Evolutionary conservation across 2,888 invertebrate genomes (phyloP).

Genomic region (Limnephilus marmoratus): DNA sequence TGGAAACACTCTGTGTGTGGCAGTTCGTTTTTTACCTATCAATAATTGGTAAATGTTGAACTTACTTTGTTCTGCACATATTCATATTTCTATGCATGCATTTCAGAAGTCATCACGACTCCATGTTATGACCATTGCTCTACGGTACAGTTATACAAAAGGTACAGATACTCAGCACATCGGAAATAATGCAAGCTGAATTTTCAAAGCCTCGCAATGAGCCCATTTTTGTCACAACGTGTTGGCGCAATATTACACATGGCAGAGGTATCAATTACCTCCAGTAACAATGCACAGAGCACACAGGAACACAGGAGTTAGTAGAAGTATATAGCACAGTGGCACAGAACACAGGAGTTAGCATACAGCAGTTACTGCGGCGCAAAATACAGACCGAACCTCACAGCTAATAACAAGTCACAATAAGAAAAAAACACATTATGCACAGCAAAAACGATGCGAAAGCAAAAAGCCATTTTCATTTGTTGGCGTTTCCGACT

Average conservation of each 20-base stretch:
- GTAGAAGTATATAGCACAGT: not conserved
- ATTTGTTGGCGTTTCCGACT: conserved; percentile 9
- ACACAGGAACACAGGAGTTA: not conserved
- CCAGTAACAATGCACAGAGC: not conserved
- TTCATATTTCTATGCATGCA: not conserved
- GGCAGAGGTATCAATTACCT: conserved; percentile 31
- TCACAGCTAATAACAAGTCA: conserved; percentile 25
- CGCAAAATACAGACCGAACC: not conserved
- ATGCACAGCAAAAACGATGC: conserved; percentile 18
- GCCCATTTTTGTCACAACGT: conserved; percentile 30
- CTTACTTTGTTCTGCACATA: not conserved
- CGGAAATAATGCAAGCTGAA: not conserved
- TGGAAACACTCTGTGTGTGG: no score
- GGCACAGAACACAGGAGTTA: not conserved
- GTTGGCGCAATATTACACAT: not conserved
- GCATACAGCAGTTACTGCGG: not conserved
- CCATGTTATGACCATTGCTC: not conserved
- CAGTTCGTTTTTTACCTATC: no score
- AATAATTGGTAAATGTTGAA: not conserved
- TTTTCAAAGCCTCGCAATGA: conserved; percentile 17
- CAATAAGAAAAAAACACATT: conserved; percentile 36
- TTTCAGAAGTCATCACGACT: not conserved
- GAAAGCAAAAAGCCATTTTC: conserved; percentile 17
- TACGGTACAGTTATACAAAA: not conserved
- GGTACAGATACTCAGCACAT: not conserved